phyloP scores from a whole-genome alignment of 1,140 invertebrate species.

The Zelostemma sp. region DNA sequence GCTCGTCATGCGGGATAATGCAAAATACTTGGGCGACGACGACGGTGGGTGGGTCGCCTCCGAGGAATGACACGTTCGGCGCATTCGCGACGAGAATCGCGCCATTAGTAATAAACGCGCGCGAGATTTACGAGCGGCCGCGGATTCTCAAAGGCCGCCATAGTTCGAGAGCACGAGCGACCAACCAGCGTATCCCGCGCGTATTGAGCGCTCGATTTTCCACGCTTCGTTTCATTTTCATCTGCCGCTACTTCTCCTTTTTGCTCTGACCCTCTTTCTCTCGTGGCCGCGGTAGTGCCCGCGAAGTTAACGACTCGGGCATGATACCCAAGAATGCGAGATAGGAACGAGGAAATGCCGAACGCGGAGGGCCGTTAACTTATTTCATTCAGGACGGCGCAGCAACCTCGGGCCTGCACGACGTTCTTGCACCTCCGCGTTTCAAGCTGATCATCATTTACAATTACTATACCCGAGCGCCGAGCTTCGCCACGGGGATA shows the following conservation, averaged over 20 bases:
- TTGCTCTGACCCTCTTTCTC: not conserved
- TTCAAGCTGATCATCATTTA: constrained; percentile 3
- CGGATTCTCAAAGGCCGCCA: not conserved
- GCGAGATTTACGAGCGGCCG: not conserved
- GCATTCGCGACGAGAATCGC: not conserved
- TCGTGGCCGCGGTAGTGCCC: not conserved
- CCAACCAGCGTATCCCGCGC: not conserved
- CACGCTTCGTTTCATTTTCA: constrained; percentile 9
- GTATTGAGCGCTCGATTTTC: constrained; percentile 4
- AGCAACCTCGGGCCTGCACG: not conserved
- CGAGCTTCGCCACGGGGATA: not conserved
- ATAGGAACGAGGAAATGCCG: constrained; percentile 9
- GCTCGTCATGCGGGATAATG: not conserved
- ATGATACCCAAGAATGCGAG: constrained; percentile 7
- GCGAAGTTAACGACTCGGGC: not conserved
- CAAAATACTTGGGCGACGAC: not conserved
- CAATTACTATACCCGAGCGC: not conserved
- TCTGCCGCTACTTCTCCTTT: constrained; percentile 1
- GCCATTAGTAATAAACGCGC: not conserved
- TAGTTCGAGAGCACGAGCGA: not conserved
- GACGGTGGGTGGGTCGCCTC: no score
- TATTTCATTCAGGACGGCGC: constrained; percentile 4
- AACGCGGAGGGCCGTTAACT: constrained; percentile 4
- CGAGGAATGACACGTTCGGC: not conserved
- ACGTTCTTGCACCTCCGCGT: constrained; percentile 2